Conservation (phyloP, 2,113 vertebrate genomes). For the Scatophagus argus region DNA sequence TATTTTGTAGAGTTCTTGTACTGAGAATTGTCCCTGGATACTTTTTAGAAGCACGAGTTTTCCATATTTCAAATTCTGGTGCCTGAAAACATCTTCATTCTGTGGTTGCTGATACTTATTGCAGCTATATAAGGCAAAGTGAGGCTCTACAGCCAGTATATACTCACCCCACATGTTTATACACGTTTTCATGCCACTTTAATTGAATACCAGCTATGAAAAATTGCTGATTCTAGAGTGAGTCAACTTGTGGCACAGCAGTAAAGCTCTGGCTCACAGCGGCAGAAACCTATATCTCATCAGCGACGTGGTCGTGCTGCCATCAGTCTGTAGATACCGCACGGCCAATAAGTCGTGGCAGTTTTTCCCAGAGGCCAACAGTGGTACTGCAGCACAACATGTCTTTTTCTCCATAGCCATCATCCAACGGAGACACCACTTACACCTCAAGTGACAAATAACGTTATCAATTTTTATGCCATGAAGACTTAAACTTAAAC, state of each 20-base stretch:
- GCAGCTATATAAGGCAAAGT: conserved; percentile 28
- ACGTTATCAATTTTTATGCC: background rate
- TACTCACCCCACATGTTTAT: conserved; percentile 65
- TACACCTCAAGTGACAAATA: background rate
- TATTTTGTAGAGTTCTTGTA: conserved; percentile 5
- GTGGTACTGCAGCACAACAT: background rate
- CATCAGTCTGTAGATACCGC: background rate
- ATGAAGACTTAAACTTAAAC: background rate
- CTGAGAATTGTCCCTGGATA: background rate
- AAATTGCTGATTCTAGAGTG: background rate
- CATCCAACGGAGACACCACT: background rate
- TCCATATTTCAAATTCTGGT: conserved; percentile 34
- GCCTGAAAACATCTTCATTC: conserved; percentile 12
- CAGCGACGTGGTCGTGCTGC: background rate
- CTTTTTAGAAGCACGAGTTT: background rate
- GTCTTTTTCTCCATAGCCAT: background rate
- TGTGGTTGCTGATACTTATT: conserved; percentile 33
- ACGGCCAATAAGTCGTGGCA: background rate
- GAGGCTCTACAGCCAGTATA: conserved; percentile 29
- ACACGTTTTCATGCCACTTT: conserved; percentile 15
- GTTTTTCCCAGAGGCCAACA: background rate
- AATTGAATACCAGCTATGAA: conserved; percentile 23
- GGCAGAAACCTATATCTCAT: background rate
- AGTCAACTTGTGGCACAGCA: background rate
- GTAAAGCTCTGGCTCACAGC: background rate